Base-by-base conservation (phyloP, 2,113 vertebrate species). In the Alaudala cheleensis region DNA sequence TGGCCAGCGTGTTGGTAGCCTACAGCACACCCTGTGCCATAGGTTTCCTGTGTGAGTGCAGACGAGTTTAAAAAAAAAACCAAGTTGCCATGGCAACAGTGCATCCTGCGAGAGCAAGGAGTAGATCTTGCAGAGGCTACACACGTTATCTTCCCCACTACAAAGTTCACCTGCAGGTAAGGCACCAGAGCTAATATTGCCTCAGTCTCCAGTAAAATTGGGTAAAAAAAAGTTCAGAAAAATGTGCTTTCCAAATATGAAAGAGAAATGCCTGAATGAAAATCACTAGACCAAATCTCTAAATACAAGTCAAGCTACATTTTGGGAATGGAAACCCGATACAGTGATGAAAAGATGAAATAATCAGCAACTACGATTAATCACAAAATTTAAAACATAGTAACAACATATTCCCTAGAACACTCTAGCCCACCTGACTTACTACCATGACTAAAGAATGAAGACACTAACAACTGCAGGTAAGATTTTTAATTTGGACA, bases 71-170 rank as follows among this genome's bases (percentile, higher is more conserved):
- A n/a, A 12, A 56, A 56, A n/a, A 57, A 29, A 70, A 70, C 37
- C 49, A 70, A 61, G 94, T 97, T 96, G 85, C 96, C 88, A 97
- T 96, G 92, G 97, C 94, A 98, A 98, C 98, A 79, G 60, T 69
- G 96, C 95, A 96, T 93, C 96, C 97, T 97, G 88, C 74, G 96
- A 81, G 95, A 95, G 94, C 61, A 57, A 97, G 91, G 89, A 96
- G 94, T 29, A 82, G 95, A 34, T 97, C 90, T 58, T 95, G 95
- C 91, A 95, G 95, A 95, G 80, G 80, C 95, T 92, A 76, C 96
- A 76, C 44, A 93, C 47, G 6, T 90, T 93, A 81, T 91, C 96
- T 45, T 94, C 53, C 86, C 88, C 92, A 94, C 88, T 45, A 70
- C 85, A 93, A 95, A 34, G 86, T 91, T 95, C 96, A 97, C 91